Base-by-base conservation (phyloP, 2,113 vertebrate genomes). In the Prolemur simus region DNA sequence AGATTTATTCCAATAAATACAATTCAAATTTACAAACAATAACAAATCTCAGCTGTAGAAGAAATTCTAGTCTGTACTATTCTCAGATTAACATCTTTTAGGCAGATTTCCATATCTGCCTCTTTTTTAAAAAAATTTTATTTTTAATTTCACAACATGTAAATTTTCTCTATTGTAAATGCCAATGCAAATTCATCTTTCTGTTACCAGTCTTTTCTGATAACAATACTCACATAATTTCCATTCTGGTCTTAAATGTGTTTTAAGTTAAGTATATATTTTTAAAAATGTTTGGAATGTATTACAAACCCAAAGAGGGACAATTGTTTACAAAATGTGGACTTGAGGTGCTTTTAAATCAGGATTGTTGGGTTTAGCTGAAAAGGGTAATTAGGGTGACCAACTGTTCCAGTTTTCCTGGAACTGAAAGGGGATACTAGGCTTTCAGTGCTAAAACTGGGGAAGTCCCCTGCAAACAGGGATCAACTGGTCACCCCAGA, bases 151-250 rank as follows among this genome's bases (percentile, higher is more conserved):
- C 77, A 82, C 49, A 89, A 96, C 93, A 91, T 89, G 95, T 94
- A 97, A 97, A 97, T 97, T 92, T 39, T 92, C 77, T 89, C 81
- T 37, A 94, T 96, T 96, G 90, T 96, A 97, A 98, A 98, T 97
- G 95, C 95, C 98, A 97, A 95, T 97, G 95, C 94, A 97, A 98
- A 97, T 98, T 69, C 95, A 71, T 89, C 86, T 97, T 90, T 93
- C 89, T 92, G 87, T 81, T 93, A 85, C 23, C 52, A 94, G 74
- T 15, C 58, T 96, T 96, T 80, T 92, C 64, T 97, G 92, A 97
- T 80, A 93, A 93, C 56, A 94, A 96, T 93, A 96, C 80, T 92
- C 94, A 60, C 34, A 37, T 71, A 86, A 91, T 97, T 97, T 96
- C 64, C 91, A 95, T 97, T 94, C 89, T 96, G 58, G 42, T 96